Percentiles rank a stretch among this genome's conserved stretches.
Conservation (phyloP, 2,113 vertebrate species). For the Aldabrachelys gigantea region DNA sequence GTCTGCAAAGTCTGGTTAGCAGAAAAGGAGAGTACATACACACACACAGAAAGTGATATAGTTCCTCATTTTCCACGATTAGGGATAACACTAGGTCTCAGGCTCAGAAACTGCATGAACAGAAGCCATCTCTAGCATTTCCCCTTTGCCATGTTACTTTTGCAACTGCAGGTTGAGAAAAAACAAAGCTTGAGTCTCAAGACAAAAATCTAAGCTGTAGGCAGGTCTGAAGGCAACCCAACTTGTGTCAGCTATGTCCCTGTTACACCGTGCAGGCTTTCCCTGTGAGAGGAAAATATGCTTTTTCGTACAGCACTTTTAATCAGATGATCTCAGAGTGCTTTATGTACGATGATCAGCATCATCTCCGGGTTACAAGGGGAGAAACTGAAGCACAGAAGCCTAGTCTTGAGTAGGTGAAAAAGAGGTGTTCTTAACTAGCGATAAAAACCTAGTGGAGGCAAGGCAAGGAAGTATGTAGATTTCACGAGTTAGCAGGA, state of each 20-base stretch:
- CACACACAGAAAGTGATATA: background rate
- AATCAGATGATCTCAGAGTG: background rate
- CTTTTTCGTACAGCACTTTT: too few species aligned
- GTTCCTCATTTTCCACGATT: background rate
- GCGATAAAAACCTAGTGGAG: background rate
- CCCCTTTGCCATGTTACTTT: background rate
- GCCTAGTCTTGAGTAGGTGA: background rate
- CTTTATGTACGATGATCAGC: background rate
- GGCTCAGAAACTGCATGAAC: background rate
- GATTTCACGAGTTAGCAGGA: background rate
- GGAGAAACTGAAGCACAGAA: background rate
- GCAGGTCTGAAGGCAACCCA: background rate
- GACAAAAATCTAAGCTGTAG: background rate
- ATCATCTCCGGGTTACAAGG: background rate
- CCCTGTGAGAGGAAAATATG: background rate
- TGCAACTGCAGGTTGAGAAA: background rate
- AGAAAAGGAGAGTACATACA: background rate
- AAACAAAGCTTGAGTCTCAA: background rate
- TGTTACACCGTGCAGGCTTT: background rate
- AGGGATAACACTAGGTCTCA: background rate
- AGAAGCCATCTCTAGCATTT: background rate
- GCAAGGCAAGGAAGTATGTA: background rate
- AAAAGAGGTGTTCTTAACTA: background rate
- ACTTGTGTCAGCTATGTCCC: background rate
- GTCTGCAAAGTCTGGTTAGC: background rate